Evolutionary conservation across 1,140 invertebrate genomes (phyloP).

Genomic region (Adelges cooleyi): DNA sequence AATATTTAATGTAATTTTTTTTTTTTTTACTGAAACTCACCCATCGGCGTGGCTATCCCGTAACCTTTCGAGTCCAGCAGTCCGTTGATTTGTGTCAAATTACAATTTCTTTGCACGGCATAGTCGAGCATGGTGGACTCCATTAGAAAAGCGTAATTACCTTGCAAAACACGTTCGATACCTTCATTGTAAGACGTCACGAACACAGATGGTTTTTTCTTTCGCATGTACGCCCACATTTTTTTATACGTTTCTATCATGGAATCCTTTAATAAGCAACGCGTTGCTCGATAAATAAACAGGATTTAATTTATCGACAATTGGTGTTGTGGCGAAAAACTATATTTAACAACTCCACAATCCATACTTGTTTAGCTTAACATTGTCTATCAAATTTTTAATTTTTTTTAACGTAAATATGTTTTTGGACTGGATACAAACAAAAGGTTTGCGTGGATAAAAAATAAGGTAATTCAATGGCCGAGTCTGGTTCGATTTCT

Average conservation of each 20-base stretch:
- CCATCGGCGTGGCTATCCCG: slow-evolving; percentile 47
- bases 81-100: slow-evolving; percentile 86
- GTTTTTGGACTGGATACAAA: too few species aligned
- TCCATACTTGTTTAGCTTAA: background rate
- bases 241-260: slow-evolving; percentile 77
- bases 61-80: slow-evolving; percentile 75
- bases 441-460: too few species aligned
- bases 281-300: too few species aligned
- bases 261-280: slow-evolving; percentile 1
- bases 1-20: too few species aligned
- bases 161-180: slow-evolving; percentile 56
- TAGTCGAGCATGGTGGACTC: slow-evolving; percentile 90
- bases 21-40: too few species aligned
- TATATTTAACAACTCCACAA: background rate
- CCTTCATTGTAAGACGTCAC: slow-evolving; percentile 66
- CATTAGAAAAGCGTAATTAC: slow-evolving; percentile 85
- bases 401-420: too few species aligned
- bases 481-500: too few species aligned
- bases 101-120: slow-evolving; percentile 76
- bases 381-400: too few species aligned
- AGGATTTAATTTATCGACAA: background rate
- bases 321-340: background rate
- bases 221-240: slow-evolving; percentile 80
- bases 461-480: too few species aligned
- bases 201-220: slow-evolving; percentile 58